These are phyloP conservation scores for Ia io DNA, from an alignment of 2,113 vertebrate genomes.

Conservation along the genomic window DNA sequence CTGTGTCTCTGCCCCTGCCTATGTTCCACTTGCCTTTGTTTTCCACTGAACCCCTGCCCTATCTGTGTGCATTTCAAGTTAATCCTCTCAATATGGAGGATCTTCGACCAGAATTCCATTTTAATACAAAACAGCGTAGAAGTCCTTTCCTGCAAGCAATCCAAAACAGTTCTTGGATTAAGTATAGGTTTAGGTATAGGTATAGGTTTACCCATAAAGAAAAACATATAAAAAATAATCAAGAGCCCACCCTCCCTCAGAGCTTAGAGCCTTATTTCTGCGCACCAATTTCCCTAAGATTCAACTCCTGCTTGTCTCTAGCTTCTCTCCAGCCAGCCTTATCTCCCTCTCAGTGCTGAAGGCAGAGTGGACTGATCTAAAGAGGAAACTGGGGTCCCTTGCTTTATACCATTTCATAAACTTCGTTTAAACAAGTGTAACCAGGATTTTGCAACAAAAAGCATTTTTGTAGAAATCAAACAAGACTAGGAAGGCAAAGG, in stretches of 20 bases:
- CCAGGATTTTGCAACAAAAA: constrained; percentile 75
- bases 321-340: neutral
- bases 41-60: no score
- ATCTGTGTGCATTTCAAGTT: no score
- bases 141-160: neutral
- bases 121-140: neutral
- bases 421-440: constrained; percentile 72
- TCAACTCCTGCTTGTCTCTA: neutral
- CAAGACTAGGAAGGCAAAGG: constrained; percentile 58
- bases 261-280: neutral
- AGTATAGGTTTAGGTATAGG: neutral
- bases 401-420: constrained; percentile 71
- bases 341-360: constrained; percentile 19
- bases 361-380: constrained; percentile 32
- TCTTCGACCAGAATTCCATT: neutral
- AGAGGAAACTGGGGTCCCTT: constrained; percentile 52
- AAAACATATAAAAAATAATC: neutral
- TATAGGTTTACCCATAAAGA: neutral
- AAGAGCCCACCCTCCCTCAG: neutral
- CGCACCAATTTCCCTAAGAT: neutral
- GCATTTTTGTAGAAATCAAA: constrained; percentile 75
- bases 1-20: no score
- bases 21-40: no score
- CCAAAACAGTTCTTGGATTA: neutral
- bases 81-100: neutral